Base-by-base conservation (phyloP, 2,113 vertebrate species). In the Strigops habroptila region DNA sequence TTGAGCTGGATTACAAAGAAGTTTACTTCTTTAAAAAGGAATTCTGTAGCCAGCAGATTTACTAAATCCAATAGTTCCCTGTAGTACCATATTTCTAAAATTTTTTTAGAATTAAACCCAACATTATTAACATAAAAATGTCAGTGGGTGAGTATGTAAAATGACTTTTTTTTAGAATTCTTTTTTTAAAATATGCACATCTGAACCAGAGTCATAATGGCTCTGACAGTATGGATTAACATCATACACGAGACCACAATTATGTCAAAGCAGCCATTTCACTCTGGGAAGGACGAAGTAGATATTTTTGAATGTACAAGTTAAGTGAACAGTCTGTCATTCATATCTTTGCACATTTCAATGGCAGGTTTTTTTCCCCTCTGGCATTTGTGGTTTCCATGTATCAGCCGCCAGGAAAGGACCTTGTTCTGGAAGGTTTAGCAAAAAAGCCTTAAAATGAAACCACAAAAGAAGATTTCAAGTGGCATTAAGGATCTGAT, bases 261-360 rank as follows among this genome's bases (percentile, higher is more conserved):
- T 86, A 65, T 71, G 82, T 91, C 93, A 82, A 97, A 93, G 91
- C 60, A 97, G 70, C 82, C 44, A 65, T 92, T 96, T 92, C 81
- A 87, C 46, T 93, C 93, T 91, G 67, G 3, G 51, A 94, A 96
- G 95, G 91, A 88, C 68, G 91, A 94, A 90, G 79, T 67, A 91
- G 84, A 85, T 94, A 94, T 94, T 97, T 97, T 96, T 96, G 85
- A 96, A 96, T 82, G 93, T 92, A 93, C 75, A 90, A 97, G 71
- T 82, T 63, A 71, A 97, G 73, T 73, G 86, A 91, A 89, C 92
- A 91, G 92, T 86, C 96, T 97, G 94, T 94, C 96, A 89, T 92
- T 94, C 90, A 62, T 82, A 69, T 92, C 91, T 92, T 87, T 30
- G 31, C 22, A 35, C 44, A 83, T 94, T 95, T 96, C 96, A 96